Evolutionary conservation across 2,888 invertebrate genomes (phyloP), one percentile per base, ranked within the genome.

Genomic region (Drepanosiphum platanoidis): DNA sequence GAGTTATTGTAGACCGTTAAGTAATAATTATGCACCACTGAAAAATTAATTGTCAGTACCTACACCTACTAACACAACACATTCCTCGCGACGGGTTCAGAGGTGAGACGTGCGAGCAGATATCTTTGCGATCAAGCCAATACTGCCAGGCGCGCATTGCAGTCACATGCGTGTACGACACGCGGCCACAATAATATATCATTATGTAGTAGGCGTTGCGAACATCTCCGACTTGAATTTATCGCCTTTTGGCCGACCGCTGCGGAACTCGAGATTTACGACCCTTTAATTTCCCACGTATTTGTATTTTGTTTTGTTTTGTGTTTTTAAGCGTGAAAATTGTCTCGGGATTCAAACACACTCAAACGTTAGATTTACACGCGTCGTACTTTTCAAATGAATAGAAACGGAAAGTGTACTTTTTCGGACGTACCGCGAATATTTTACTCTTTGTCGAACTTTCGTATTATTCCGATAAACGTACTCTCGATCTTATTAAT

Each of bases 81-180:
- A 46, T 66, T 66, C 13, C 1, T n/a, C 39, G n/a, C n/a, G n/a
- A 15, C 30, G 39, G 32, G 78, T 78, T 78, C 42, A 78, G 32
- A 78, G 78, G 78, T 78, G 78, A 78, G 66, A 42, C 64, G 42
- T 66, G 18, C n/a, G 32, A 15, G 52, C n/a, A 78, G 78, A 78
- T 66, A 61, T 66, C 32, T 13, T 66, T 66, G 32, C 22, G 78
- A 64, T 42, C 42, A 30, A 42, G 64, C 39, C 64, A 30, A 30
- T 22, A 42, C 11, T 32, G 7, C 22, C 64, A 0, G 22, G 22
- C 0, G 11, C 27, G 9, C 0, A n/a, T n/a, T n/a, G n/a, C n/a
- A n/a, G n/a, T n/a, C n/a, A n/a, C n/a, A n/a, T n/a, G n/a, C n/a
- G n/a, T n/a, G n/a, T n/a, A n/a, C n/a, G n/a, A n/a, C n/a, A 32